Evolutionary conservation across 2,797 vertebrate genomes (phyloP), one percentile per base, ranked within the genome.

Genomic region (Cynopterus sphinx): DNA sequence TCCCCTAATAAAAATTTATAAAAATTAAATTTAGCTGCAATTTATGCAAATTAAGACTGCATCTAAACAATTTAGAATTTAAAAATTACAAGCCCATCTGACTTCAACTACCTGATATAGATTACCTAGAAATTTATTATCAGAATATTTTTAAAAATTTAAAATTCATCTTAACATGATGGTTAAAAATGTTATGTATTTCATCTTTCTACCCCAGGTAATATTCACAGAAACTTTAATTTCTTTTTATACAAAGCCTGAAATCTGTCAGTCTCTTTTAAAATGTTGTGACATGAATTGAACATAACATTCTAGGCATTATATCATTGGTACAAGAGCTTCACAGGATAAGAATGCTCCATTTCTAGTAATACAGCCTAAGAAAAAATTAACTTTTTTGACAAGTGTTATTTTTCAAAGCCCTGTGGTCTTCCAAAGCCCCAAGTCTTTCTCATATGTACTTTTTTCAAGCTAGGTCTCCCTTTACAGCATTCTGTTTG

Each of bases 161-260:
- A 13, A 61, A 31, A 61, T 61, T 61, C 24, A 59, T 28, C 28
- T 61, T 61, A 61, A 13, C 12, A 24, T 61, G 31, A 31, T 13
- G 57, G 28, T 28, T 93, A 24, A 87, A 92, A 79, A 79, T 53
- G 6, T 68, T 55, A n/a, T 49, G 6, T 61, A 82, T 46, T 74
- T 92, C 5, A 73, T 39, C 24, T 17, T 51, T 9, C 21, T 33
- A 39, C 3, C 9, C 61, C 53, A 68, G 31, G 5, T 91, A 70
- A 92, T 85, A 88, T 36, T 88, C 51, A 39, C n/a, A 74, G 39
- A 70, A 79, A 21, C n/a, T 77, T 90, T 85, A 68, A 83, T 65
- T 92, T n/a, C 13, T 95, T 91, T 93, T 86, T 24, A 91, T 51
- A 33, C 53, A 33, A 91, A 71, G 10, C 26, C 33, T 24, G 49